These are phyloP conservation scores for Oreochromis spilurus DNA, from an alignment of 2,113 vertebrate genomes.

Conservation along the genomic window DNA sequence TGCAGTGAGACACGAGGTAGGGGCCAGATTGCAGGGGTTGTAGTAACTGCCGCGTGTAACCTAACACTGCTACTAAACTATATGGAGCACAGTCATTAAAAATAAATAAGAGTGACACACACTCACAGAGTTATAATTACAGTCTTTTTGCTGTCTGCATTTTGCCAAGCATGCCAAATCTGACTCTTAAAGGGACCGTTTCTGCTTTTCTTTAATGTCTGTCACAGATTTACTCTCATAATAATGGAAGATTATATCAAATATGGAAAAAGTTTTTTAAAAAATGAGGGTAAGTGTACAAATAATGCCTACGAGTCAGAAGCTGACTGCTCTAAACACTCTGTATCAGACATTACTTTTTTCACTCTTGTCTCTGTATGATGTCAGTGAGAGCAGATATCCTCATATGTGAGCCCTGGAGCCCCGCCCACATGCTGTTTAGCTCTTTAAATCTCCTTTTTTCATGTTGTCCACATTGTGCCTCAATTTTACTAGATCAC, in stretches of 20 bases:
- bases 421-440: background rate
- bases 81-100: background rate
- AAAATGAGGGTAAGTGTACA: background rate
- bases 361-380: background rate
- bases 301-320: background rate
- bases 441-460: background rate
- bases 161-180: background rate
- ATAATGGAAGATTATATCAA: background rate
- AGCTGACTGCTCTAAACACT: background rate
- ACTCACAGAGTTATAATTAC: background rate
- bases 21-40: background rate
- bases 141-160: background rate
- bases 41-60: background rate
- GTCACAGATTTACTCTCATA: background rate
- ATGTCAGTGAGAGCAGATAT: background rate
- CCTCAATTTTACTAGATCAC: background rate
- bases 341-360: background rate
- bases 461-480: constrained; percentile 1
- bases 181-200: background rate
- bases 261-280: background rate
- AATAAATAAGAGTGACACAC: background rate
- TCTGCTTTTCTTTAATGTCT: background rate
- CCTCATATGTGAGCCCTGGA: background rate
- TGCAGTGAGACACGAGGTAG: background rate
- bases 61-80: background rate